Conservation (phyloP, 2,113 vertebrate genomes). For the Struthio camelus region DNA sequence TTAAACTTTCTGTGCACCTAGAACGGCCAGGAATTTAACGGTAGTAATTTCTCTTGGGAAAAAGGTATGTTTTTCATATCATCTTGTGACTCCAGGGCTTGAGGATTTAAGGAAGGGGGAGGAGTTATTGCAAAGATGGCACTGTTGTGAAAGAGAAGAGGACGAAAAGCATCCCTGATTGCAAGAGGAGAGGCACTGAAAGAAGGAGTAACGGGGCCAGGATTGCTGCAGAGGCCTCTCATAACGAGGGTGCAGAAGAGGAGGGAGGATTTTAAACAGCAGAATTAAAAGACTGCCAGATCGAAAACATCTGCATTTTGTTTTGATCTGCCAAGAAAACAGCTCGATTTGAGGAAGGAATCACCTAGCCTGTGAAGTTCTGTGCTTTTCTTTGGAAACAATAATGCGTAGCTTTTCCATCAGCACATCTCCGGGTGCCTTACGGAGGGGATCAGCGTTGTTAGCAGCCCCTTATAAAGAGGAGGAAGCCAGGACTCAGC, state of each 20-base stretch:
- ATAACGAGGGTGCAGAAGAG: neutral
- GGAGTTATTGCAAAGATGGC: neutral
- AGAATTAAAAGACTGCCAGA: neutral
- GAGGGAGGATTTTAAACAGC: neutral
- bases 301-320: neutral
- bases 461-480: too few relatives aligned
- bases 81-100: neutral
- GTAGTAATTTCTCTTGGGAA: neutral
- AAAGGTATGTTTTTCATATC: neutral
- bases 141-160: neutral
- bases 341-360: neutral
- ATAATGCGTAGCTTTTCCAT: neutral
- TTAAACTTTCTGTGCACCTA: neutral
- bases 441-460: neutral
- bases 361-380: neutral
- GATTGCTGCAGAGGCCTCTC: neutral
- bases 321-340: neutral
- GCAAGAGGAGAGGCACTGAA: neutral
- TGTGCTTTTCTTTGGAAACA: neutral
- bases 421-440: neutral
- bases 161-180: neutral
- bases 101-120: neutral
- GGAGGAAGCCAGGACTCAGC: neutral
- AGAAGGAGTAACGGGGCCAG: neutral
- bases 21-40: neutral